Conservation (phyloP, 1,140 invertebrate genomes). For the Lerema accius region DNA sequence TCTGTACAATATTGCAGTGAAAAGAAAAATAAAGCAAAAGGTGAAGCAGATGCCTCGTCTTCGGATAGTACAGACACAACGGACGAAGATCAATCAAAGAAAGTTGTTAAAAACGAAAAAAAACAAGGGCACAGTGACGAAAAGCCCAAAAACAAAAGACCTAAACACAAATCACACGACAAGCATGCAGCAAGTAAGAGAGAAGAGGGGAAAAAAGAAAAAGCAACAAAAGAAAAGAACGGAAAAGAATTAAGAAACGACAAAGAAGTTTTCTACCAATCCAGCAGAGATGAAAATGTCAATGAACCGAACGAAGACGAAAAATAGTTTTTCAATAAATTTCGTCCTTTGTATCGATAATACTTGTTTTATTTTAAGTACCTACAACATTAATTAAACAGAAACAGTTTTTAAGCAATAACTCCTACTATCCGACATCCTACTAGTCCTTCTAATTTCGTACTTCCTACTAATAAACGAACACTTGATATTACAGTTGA, state of each 20-base stretch:
- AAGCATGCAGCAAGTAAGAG: conserved; percentile 15
- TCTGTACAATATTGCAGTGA: no score
- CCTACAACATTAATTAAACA: no score
- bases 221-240: conserved; percentile 16
- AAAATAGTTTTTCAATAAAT: conserved; percentile 10
- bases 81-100: conserved; percentile 22
- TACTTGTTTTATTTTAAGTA: conserved; percentile 4
- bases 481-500: no score
- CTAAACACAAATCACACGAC: conserved; percentile 32
- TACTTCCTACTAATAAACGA: no score
- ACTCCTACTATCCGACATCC: no score
- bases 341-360: background rate
- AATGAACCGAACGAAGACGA: conserved; percentile 61
- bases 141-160: conserved; percentile 37
- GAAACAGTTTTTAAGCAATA: no score
- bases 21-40: no score
- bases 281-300: conserved; percentile 66
- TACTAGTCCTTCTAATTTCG: no score
- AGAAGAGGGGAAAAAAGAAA: conserved; percentile 29
- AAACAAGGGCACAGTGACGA: conserved; percentile 35
- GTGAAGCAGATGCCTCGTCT: no score
- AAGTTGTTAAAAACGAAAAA: conserved; percentile 28
- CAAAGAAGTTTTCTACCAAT: conserved; percentile 56
- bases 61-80: conserved; percentile 15
- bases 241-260: conserved; percentile 21